Evolutionary conservation across 2,888 invertebrate species (phyloP).

Genomic region (Drosophila picticornis): DNA sequence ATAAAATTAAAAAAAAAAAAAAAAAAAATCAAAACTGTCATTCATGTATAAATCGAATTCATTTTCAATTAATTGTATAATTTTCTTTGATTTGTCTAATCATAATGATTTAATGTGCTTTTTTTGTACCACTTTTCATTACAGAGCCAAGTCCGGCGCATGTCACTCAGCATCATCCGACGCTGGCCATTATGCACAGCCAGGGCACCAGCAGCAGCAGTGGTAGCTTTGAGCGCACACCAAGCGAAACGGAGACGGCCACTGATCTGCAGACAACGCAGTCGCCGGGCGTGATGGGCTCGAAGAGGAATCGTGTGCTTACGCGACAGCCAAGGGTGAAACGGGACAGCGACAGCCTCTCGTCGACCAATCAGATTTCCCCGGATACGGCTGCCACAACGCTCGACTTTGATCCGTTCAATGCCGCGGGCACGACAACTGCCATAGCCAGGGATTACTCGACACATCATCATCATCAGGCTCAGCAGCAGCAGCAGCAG

Average conservation of each 20-base stretch:
- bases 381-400: conserved; percentile 79
- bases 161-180: conserved; percentile 43
- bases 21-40: conserved; percentile 37
- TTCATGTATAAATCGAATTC: neutral
- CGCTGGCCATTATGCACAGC: conserved; percentile 64
- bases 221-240: conserved; percentile 61
- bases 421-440: conserved; percentile 70
- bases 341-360: conserved; percentile 87
- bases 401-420: conserved; percentile 82
- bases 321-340: conserved; percentile 89
- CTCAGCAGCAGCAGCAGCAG: conserved; percentile 36
- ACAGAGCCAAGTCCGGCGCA: conserved; percentile 69
- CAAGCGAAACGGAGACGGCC: conserved; percentile 48
- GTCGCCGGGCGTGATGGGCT: conserved; percentile 85
- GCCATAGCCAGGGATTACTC: conserved; percentile 67
- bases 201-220: conserved; percentile 62
- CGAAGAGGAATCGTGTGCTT: conserved; percentile 88
- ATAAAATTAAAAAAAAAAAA: conserved; percentile 70
- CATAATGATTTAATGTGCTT: neutral
- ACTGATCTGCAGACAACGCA: conserved; percentile 51
- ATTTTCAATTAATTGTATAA: neutral
- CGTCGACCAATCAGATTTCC: conserved; percentile 83
- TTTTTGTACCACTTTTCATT: conserved; percentile 11
- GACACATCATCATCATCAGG: conserved; percentile 62
- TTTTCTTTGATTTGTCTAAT: neutral